Percentiles rank a stretch among this genome's conserved stretches.
Evolutionary conservation across 1,140 invertebrate genomes (phyloP).

Genomic region (Paraescarpia echinospica): DNA sequence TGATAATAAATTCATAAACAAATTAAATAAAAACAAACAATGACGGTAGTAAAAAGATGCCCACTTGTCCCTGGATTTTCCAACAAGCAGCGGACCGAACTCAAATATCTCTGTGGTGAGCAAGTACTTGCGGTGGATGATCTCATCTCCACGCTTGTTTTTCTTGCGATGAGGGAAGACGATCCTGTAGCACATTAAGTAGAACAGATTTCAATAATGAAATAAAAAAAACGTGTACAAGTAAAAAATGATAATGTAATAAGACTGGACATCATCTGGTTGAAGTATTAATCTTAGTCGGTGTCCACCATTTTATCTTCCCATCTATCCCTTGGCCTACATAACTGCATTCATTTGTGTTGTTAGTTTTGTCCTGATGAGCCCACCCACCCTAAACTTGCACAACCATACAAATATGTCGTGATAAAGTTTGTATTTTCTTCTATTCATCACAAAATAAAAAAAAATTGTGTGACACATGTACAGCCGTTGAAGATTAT

Average conservation of each 20-base stretch:
- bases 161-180: slow-evolving; percentile 55
- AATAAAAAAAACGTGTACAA: background rate
- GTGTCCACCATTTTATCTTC: no score
- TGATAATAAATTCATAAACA: background rate
- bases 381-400: no score
- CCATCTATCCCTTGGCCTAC: no score
- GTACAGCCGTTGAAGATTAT: no score
- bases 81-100: slow-evolving; percentile 58
- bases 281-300: no score
- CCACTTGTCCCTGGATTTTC: slow-evolving; percentile 54
- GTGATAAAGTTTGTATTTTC: no score
- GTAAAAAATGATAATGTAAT: background rate
- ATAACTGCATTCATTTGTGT: no score
- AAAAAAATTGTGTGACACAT: no score
- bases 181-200: slow-evolving; percentile 42
- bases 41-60: slow-evolving; percentile 9
- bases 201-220: background rate
- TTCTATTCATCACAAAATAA: no score
- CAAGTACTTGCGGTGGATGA: slow-evolving; percentile 57
- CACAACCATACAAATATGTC: no score
- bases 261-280: no score
- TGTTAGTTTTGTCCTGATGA: no score
- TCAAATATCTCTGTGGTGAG: slow-evolving; percentile 54
- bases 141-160: slow-evolving; percentile 51
- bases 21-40: background rate